Percentiles rank a stretch among this genome's conserved stretches.
phyloP scores from a whole-genome alignment of 1,140 invertebrate genomes.

The Alviniconcha marisindica region DNA sequence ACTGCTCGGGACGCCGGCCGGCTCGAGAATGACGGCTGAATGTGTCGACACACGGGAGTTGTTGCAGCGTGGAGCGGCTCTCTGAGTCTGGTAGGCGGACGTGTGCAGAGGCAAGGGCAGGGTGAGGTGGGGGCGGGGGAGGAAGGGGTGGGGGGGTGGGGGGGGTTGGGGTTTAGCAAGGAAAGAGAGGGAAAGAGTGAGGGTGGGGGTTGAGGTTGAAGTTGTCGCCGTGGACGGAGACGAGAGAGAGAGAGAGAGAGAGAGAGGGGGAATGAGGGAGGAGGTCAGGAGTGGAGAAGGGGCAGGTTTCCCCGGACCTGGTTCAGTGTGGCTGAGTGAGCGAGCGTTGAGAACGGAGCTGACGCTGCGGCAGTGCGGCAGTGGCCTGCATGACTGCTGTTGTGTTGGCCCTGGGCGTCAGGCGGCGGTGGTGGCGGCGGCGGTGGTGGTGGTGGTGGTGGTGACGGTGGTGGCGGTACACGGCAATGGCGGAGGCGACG shows the following conservation, averaged over 20 bases:
- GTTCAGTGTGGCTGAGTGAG: too few species aligned
- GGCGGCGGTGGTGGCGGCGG: neutral
- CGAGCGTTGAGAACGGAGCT: too few species aligned
- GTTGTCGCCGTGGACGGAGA: neutral
- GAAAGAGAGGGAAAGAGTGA: neutral
- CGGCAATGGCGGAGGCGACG: neutral
- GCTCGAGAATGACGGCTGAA: neutral
- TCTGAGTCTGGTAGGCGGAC: too few species aligned
- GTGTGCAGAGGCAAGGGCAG: neutral
- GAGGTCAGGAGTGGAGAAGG: neutral
- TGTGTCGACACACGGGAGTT: too few species aligned
- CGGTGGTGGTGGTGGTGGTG: neutral
- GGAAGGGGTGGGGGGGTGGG: neutral
- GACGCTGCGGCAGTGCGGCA: too few species aligned
- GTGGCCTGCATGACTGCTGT: too few species aligned
- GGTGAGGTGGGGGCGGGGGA: neutral
- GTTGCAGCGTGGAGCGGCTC: too few species aligned
- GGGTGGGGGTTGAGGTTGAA: neutral
- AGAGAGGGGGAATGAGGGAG: neutral
- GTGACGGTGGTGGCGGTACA: neutral
- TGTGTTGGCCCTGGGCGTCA: too few species aligned
- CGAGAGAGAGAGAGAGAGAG: constrained; percentile 7
- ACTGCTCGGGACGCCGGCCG: neutral
- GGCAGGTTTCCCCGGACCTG: too few species aligned
- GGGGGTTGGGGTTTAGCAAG: neutral